Conservation (phyloP, 2,797 vertebrate species). For the Sebastes jordani region DNA sequence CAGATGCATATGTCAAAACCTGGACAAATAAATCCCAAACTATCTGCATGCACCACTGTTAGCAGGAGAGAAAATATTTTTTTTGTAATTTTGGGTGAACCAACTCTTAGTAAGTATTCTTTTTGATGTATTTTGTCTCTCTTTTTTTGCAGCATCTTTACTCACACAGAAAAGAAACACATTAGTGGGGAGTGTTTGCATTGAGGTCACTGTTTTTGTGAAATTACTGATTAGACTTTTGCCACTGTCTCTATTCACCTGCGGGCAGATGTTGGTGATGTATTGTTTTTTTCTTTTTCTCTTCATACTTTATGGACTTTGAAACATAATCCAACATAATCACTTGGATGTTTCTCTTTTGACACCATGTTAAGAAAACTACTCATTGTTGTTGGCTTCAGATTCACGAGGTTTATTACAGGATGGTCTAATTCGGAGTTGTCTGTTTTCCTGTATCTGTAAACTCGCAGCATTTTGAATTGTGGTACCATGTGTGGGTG, state of each 20-base stretch:
- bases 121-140: background rate
- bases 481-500: conserved; percentile 25
- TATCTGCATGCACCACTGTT: background rate
- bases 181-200: background rate
- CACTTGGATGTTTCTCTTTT: background rate
- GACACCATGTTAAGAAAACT: conserved; percentile 15
- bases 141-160: background rate
- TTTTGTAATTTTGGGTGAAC: background rate
- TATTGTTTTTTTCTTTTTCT: background rate
- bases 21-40: background rate
- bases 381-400: conserved; percentile 19
- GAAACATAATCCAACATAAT: background rate
- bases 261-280: background rate
- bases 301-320: background rate
- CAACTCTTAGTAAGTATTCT: background rate
- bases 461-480: conserved; percentile 34
- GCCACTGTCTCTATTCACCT: background rate
- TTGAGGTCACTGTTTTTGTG: background rate
- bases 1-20: background rate
- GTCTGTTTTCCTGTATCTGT: conserved; percentile 38
- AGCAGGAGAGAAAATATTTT: background rate
- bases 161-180: background rate
- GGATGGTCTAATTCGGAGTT: background rate
- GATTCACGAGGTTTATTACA: background rate
- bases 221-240: background rate